Conservation (phyloP, 2,888 invertebrate genomes). For the Eupithecia insigniata region DNA sequence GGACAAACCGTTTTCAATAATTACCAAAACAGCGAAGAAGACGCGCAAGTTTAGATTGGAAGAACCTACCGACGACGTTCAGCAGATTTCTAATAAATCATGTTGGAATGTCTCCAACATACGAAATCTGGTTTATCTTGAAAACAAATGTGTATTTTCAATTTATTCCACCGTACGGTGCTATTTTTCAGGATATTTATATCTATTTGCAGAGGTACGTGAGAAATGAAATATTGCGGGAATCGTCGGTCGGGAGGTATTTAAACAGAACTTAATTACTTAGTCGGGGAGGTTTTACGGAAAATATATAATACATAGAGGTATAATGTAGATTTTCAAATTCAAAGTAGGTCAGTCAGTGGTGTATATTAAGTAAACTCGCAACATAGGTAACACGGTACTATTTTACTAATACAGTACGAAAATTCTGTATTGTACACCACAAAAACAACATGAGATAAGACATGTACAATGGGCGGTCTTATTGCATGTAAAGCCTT, state of each 20-base stretch:
- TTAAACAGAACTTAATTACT: constrained; percentile 1
- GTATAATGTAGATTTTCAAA: background rate
- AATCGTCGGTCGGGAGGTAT: background rate
- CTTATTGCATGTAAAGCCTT: too few species aligned
- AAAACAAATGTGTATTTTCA: constrained; percentile 39
- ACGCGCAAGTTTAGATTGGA: background rate
- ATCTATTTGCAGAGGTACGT: constrained; percentile 8
- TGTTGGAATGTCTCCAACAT: constrained; percentile 36
- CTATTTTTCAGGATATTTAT: constrained; percentile 33
- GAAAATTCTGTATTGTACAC: too few species aligned
- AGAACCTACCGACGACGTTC: background rate
- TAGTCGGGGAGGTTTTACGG: background rate
- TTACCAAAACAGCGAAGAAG: background rate
- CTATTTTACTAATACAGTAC: too few species aligned
- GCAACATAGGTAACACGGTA: too few species aligned
- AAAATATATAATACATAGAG: background rate
- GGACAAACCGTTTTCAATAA: too few species aligned
- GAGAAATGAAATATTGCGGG: background rate
- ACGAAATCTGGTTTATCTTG: constrained; percentile 36
- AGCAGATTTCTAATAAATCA: constrained; percentile 37
- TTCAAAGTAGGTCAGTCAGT: background rate
- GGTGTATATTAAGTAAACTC: background rate
- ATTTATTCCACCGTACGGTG: constrained; percentile 34
- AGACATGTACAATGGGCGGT: too few species aligned
- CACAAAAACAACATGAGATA: too few species aligned